Base-by-base conservation (phyloP, 1,140 invertebrate genomes). In the Solenopsis fugax region DNA sequence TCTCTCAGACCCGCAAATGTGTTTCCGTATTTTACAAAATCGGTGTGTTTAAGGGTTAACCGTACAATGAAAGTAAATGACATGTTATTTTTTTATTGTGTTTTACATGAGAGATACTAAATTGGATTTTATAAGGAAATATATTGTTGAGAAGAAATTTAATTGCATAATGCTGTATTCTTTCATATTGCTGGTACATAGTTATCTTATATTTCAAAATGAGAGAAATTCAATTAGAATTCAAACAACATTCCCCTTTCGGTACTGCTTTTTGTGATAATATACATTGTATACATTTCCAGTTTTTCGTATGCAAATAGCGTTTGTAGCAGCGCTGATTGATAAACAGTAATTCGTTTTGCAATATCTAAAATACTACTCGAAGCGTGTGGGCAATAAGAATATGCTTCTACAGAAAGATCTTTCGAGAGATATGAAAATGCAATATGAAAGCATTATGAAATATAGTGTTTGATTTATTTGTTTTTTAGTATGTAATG, bases 311-410 rank as follows among this genome's bases (percentile, higher is more conserved):
- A 16, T 18, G 7, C 52, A 52, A 82, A 34, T 82, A 58, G 21
- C 67, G n/a, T 73, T 34, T 18, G 29, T 16, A 4, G 60, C 76
- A 58, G 78, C 65, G 48, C 21, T 13, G 76, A 64, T 21, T 50
- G 6, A 82, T 56, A 58, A 81, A 71, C 4, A 54, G 16, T 45
- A 45, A 73, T 73, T 48, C 29, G 34, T 58, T 58, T 29, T 72
- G 37, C 37, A 13, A n/a, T 34, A 13, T 82, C 6, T 48, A 60
- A 84, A 84, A 48, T 34, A 2, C 69, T 84, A 60, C 41, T 45
- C 48, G 4, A 84, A 84, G 80, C 80, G 29, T 67, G 34, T 73
- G 54, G 48, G n/a, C 29, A 75, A 72, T 54, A 72, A 65, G 54
- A 72, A 60, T 34, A 18, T 21, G 69, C 41, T 84, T 73, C 34